These are phyloP conservation scores for Zosterops hypoxanthus DNA, from an alignment of 2,113 vertebrate genomes.

Conservation along the genomic window DNA sequence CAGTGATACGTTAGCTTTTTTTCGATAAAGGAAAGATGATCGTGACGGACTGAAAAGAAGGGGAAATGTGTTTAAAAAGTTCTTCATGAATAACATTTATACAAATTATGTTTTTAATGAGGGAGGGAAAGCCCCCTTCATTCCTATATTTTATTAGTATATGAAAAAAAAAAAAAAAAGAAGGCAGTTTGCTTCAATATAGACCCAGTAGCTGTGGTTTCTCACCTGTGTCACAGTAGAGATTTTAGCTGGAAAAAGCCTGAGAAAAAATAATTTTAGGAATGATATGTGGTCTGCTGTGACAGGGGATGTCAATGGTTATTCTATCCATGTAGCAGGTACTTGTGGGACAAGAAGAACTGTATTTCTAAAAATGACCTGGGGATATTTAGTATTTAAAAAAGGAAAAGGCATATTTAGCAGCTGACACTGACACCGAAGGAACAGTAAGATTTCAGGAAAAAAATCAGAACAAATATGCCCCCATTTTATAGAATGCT, in stretches of 20 bases:
- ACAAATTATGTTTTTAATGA: neutral
- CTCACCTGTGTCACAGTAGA: neutral
- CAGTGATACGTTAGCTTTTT: neutral
- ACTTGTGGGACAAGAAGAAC: neutral
- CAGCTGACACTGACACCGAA: neutral
- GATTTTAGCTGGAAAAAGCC: conserved; percentile 3
- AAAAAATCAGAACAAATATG: neutral
- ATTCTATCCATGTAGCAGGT: neutral
- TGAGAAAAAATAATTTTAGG: conserved; percentile 13
- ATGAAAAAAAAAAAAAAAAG: neutral
- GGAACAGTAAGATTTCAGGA: neutral
- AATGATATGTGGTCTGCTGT: neutral
- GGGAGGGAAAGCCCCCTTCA: neutral
- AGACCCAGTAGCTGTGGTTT: neutral
- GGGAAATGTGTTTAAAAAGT: neutral
- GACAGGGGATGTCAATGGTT: neutral
- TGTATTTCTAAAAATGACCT: neutral
- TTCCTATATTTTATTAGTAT: neutral
- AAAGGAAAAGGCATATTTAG: neutral
- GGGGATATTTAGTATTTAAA: neutral
- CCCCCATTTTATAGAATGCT: neutral
- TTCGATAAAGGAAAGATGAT: neutral
- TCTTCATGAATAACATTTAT: neutral
- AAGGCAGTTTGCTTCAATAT: neutral
- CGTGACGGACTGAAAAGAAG: neutral